phyloP scores from a whole-genome alignment of 2,113 vertebrate species.

The Chionis minor region DNA sequence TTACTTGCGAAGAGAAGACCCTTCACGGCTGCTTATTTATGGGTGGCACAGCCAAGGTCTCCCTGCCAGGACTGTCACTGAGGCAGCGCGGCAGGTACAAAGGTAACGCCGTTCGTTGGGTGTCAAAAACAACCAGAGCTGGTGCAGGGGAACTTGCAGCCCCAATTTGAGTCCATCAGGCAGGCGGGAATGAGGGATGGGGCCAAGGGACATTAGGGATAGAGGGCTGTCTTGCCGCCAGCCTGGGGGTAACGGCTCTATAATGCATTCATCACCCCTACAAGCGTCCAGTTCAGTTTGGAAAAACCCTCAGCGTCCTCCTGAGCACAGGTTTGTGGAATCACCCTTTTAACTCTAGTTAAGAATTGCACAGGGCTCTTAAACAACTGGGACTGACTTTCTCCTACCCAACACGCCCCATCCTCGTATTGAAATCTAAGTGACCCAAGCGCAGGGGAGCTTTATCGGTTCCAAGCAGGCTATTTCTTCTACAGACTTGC shows the following conservation, averaged over 20 bases:
- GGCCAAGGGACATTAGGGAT: background rate
- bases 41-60: background rate
- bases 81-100: background rate
- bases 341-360: background rate
- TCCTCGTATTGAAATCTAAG: background rate
- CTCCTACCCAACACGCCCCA: background rate
- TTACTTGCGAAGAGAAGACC: background rate
- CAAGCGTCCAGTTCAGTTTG: background rate
- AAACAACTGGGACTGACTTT: background rate
- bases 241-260: background rate
- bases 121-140: background rate
- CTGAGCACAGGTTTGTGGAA: background rate
- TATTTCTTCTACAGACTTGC: background rate
- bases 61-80: background rate
- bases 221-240: background rate
- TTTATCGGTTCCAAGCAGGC: background rate
- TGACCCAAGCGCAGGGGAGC: background rate
- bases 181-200: background rate
- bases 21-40: background rate
- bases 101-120: rapidly evolving
- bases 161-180: background rate
- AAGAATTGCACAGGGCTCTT: background rate
- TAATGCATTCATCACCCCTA: background rate
- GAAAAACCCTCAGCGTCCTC: background rate
- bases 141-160: background rate